phyloP scores from a whole-genome alignment of 1,140 invertebrate genomes.

The Lutraria rhynchaena region DNA sequence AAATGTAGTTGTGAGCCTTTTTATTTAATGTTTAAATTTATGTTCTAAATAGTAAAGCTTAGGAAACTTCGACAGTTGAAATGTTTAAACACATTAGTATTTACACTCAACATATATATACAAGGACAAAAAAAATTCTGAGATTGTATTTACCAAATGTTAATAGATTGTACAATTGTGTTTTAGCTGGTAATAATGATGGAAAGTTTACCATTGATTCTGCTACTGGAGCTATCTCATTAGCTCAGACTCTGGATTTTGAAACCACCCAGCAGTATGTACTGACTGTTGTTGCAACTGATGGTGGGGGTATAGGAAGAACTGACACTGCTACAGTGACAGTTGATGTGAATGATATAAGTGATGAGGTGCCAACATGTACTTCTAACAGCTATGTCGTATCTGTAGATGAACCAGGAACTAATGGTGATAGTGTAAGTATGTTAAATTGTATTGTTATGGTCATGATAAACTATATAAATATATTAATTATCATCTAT shows the following conservation, averaged over 20 bases:
- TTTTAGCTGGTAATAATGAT: slow-evolving; percentile 59
- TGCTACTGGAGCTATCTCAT: slow-evolving; percentile 51
- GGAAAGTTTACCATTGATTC: slow-evolving; percentile 60
- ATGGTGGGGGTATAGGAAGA: slow-evolving; percentile 48
- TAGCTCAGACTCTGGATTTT: slow-evolving; percentile 48
- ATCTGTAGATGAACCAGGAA: slow-evolving; percentile 15
- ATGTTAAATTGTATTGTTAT: background rate
- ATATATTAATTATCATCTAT: too few relatives aligned
- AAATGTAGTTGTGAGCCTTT: too few relatives aligned
- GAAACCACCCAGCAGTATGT: slow-evolving; percentile 36
- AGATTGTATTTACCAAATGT: too few relatives aligned
- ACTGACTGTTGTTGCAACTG: slow-evolving; percentile 61
- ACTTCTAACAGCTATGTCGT: slow-evolving; percentile 13
- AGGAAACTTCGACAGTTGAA: too few relatives aligned
- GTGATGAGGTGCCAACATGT: slow-evolving; percentile 68
- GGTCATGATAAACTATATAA: too few relatives aligned
- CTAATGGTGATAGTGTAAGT: background rate
- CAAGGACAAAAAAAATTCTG: too few relatives aligned
- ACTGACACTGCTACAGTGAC: slow-evolving; percentile 56
- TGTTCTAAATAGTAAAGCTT: too few relatives aligned
- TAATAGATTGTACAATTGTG: too few relatives aligned
- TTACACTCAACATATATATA: too few relatives aligned
- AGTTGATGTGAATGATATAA: slow-evolving; percentile 64
- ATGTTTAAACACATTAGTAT: too few relatives aligned
- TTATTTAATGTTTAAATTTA: too few relatives aligned